These are phyloP conservation scores for Halcyon malimbica DNA, from an alignment of 2,113 vertebrate genomes.

Conservation along the genomic window DNA sequence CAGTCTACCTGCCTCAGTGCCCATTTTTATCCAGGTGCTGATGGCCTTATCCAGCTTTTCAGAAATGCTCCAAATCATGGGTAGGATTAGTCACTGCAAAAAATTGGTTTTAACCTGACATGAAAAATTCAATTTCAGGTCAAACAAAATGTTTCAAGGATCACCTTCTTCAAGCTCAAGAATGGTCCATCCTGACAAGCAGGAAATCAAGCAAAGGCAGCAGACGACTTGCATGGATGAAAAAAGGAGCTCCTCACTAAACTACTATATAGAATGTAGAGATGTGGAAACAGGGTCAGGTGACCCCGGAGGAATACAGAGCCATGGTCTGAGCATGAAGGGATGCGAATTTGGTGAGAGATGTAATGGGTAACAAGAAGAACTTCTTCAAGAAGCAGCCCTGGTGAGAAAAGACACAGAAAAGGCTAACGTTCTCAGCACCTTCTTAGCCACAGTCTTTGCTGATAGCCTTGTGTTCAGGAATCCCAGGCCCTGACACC, in stretches of 20 bases:
- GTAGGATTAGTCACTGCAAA: neutral
- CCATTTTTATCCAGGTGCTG: neutral
- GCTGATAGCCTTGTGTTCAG: neutral
- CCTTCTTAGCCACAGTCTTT: neutral
- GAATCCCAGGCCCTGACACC: neutral
- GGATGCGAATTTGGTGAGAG: neutral
- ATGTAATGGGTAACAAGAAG: neutral
- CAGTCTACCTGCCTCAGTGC: neutral
- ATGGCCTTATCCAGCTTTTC: neutral
- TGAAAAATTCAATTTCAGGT: neutral
- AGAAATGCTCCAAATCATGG: neutral
- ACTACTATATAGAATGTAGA: neutral
- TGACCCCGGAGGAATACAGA: neutral
- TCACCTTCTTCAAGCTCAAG: neutral
- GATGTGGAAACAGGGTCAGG: neutral
- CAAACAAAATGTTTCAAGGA: neutral
- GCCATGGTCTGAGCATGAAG: neutral
- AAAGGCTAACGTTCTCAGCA: neutral
- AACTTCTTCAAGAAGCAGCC: neutral
- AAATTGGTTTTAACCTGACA: neutral
- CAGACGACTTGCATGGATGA: neutral
- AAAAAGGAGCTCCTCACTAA: neutral
- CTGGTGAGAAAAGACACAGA: neutral
- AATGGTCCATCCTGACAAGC: neutral
- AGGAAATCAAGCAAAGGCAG: neutral